Base-by-base conservation (phyloP, 1,140 invertebrate genomes). In the Andricus grossulariae region DNA sequence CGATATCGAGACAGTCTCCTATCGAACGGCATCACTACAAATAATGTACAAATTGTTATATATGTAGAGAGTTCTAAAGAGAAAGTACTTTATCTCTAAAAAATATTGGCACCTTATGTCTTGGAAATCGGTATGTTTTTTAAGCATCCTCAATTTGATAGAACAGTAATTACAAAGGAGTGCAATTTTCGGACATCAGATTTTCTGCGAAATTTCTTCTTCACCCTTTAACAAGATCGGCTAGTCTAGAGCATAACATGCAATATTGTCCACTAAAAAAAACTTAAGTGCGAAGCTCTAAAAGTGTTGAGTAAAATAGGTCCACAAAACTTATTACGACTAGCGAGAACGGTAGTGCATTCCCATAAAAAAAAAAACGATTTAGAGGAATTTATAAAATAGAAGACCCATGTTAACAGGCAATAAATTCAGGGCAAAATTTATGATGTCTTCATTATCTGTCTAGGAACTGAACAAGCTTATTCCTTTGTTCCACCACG, bases 231-330 rank as follows among this genome's bases (percentile, higher is more conserved):
- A 60, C 55, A 60, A 60, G 21, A 60, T 60, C 55, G 25, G 55
- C 21, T 19, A 13, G 15, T 60, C 55, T 32, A 60, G 18, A 60
- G 21, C 25, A 60, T 32, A 60, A 32, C 19, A 25, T 25, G 55
- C 21, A 60, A 60, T 60, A 25, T 60, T 25, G 25, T 60, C 21
- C 21, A 60, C 3, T 13, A 60, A 19, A 60, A 60, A 57, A 60
- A 19, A 60, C 55, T 60, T 60, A 13, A 60, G 55, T 60, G 55
- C 25, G 25, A 66, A 66, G 57, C 57, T 39, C 21, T 66, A 15
- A 66, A 66, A 66, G 57, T 21, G 25, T 25, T 66, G 60, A 45
- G 60, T 66, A 39, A 66, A 66, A 66, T 66, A 39, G 16, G 39
- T 66, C 25, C 32, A 39, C n/a, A 45, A 39, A 66, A 66, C 15